These are phyloP conservation scores for Alcis repandata DNA, from an alignment of 2,888 invertebrate genomes.

Conservation along the genomic window DNA sequence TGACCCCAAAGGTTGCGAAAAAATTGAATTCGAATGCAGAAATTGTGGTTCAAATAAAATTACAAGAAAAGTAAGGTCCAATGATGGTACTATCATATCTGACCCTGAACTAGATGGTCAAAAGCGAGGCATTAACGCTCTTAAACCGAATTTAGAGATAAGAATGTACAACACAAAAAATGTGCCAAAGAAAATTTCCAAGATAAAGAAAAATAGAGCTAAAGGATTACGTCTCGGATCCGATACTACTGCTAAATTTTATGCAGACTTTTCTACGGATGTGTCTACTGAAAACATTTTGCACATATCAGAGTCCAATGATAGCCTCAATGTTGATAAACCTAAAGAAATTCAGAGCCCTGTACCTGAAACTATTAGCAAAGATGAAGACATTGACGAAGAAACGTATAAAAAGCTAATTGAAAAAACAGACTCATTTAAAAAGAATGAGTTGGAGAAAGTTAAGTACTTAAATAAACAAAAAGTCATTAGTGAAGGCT, in stretches of 20 bases:
- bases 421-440: slow-evolving; percentile 85
- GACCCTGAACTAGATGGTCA: slow-evolving; percentile 74
- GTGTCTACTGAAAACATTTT: slow-evolving; percentile 87
- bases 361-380: slow-evolving; percentile 67
- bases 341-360: slow-evolving; percentile 57
- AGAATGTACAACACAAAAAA: slow-evolving; percentile 90
- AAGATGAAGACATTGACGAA: slow-evolving; percentile 81
- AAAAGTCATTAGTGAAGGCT: slow-evolving; percentile 79
- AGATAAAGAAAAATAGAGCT: slow-evolving; percentile 89
- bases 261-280: slow-evolving; percentile 88
- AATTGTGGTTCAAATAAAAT: slow-evolving; percentile 82
- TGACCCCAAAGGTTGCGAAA: slow-evolving; percentile 72
- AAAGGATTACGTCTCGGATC: slow-evolving; percentile 80
- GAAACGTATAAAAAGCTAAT: slow-evolving; percentile 81
- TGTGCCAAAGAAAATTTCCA: slow-evolving; percentile 90
- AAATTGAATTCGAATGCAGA: slow-evolving; percentile 81
- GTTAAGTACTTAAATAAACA: slow-evolving; percentile 82
- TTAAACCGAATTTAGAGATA: slow-evolving; percentile 80
- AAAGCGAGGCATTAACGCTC: slow-evolving; percentile 55
- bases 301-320: slow-evolving; percentile 89
- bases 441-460: slow-evolving; percentile 83
- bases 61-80: slow-evolving; percentile 64
- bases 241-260: slow-evolving; percentile 88
- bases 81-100: slow-evolving; percentile 68
- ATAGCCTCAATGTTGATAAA: slow-evolving; percentile 85